Evolutionary conservation across 1,140 invertebrate genomes (phyloP).

Genomic region (Belonocnema kinseyi): DNA sequence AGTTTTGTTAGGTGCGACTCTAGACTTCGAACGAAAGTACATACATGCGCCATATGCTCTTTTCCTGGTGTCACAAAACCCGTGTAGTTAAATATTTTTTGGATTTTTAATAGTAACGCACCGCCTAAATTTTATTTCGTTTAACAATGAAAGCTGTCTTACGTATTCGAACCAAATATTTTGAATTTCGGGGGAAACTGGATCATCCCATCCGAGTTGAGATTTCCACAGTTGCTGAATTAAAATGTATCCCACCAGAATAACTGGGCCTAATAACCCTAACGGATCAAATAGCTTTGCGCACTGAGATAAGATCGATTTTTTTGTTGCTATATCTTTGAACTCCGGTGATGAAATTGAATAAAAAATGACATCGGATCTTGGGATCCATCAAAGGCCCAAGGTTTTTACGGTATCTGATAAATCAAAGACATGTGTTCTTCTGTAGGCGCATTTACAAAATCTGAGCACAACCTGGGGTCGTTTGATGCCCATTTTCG

Average conservation of each 20-base stretch:
- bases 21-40: conserved; percentile 38
- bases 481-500: conserved; percentile 26
- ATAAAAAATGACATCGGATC: conserved; percentile 15
- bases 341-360: neutral
- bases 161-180: conserved; percentile 32
- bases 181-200: conserved; percentile 33
- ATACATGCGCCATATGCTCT: conserved; percentile 34
- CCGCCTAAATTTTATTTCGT: conserved; percentile 14
- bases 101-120: neutral
- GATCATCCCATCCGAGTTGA: conserved; percentile 35
- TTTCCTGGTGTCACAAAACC: conserved; percentile 42
- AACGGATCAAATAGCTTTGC: conserved; percentile 40
- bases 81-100: conserved; percentile 17
- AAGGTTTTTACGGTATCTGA: conserved; percentile 26
- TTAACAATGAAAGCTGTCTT: neutral
- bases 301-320: conserved; percentile 36
- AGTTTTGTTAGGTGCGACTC: conserved; percentile 35
- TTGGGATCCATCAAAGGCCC: conserved; percentile 30
- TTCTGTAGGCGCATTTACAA: neutral
- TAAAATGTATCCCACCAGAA: conserved; percentile 35
- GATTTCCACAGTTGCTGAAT: conserved; percentile 33
- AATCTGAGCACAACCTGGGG: neutral
- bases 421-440: neutral
- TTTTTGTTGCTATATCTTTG: neutral
- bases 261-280: conserved; percentile 11